Evolutionary conservation across 2,888 invertebrate species (phyloP), one percentile per base, ranked within the genome.

Genomic region (Eristalis arbustorum): DNA sequence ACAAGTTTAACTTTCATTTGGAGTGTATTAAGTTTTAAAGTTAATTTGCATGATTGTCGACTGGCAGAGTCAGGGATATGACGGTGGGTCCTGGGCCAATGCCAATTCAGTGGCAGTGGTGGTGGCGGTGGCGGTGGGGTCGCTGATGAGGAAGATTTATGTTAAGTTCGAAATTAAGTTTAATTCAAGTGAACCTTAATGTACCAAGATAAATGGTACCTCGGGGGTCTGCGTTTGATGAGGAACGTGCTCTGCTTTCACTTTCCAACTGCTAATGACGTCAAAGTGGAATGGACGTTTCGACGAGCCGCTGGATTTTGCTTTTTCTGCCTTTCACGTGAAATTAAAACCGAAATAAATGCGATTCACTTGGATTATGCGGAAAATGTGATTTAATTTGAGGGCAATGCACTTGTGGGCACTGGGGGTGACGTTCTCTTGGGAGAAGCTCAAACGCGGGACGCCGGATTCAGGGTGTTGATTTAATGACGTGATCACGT

Each of bases 101-200:
- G 37, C 37, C 37, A 37, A 13, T 10, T 42, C 14, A n/a, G 14
- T 14, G 42, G 42, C 5, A n/a, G n/a, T n/a, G 42, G 18, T n/a
- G n/a, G n/a, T n/a, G n/a, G n/a, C n/a, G n/a, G n/a, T n/a, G n/a
- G 42, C 5, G 42, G n/a, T n/a, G 42, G 18, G 3, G 62, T 37
- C 14, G 71, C 8, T 42, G 42, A 57, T 31, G 62, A 57, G 28
- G 18, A 49, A 49, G 72, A 72, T 72, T 72, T 72, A 62, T 72
- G 72, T 40, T 62, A 49, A 72, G 34, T 72, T 72, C 22, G 49
- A 72, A 72, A 62, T 72, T 62, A 62, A 49, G 49, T 49, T 49
- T 49, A 49, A 49, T 49, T 49, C 49, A 49, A 49, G 18, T 49
- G 49, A 49, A 49, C 49, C 8, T n/a, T 49, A 49, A 49, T 49